Evolutionary conservation across 2,888 invertebrate species (phyloP), one percentile per base, ranked within the genome.

Genomic region (Labia minor): DNA sequence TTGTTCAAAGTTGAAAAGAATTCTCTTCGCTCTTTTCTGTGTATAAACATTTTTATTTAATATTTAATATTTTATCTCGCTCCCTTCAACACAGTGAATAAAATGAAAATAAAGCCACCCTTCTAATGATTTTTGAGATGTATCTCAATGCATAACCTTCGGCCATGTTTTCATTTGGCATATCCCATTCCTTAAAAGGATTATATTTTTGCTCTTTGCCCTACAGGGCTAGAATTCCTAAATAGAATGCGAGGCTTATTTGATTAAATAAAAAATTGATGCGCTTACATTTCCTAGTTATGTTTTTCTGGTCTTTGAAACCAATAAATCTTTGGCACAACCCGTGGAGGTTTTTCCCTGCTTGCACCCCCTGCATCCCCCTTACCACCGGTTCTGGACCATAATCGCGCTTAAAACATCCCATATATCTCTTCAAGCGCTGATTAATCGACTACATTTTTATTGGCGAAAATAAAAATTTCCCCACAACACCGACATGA

Each of bases 231-330:
- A 26, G 26, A 26, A 26, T 26, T 3, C 26, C 8, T 26, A 26
- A 26, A 26, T 26, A 26, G 26, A 26, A 26, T 26, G 49, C n/a
- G n/a, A 16, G 49, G 49, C 49, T 49, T 49, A 49, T 49, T 49
- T 49, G 49, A 49, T 49, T 49, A 49, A 26, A 26, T 26, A 26
- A 49, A 49, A 49, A 49, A 49, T 49, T 49, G 49, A 49, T 49
- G 49, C 49, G 16, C 49, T n/a, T 49, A 49, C 49, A 49, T 49
- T 49, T 49, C 49, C 49, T 49, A 49, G 49, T 49, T 49, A 49
- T 49, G 49, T 49, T 49, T 49, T 49, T 49, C 49, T 49, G 49
- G 49, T 49, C 49, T 49, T 49, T 49, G 49, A 49, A 49, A 49
- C 49, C 49, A 49, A 49, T 49, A 49, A 49, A 49, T 49, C 49